These are phyloP conservation scores for Sphaerophoria taeniata DNA, from an alignment of 2,888 invertebrate genomes.

Conservation along the genomic window DNA sequence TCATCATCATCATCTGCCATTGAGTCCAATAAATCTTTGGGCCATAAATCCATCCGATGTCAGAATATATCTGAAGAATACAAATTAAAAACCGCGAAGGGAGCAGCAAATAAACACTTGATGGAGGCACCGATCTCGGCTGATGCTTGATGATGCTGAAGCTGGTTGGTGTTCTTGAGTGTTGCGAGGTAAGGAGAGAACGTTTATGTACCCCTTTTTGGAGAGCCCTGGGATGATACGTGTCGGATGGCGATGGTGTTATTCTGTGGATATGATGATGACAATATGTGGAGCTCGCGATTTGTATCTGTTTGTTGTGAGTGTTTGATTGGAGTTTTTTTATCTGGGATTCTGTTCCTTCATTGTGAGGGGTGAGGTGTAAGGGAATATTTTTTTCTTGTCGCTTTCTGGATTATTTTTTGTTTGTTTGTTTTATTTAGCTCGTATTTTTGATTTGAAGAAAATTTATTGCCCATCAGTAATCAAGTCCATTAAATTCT, in stretches of 20 bases:
- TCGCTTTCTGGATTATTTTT: constrained; percentile 30
- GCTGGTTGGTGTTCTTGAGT: not conserved
- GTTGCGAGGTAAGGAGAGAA: not conserved
- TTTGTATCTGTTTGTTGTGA: constrained; percentile 75
- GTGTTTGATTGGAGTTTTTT: constrained; percentile 71
- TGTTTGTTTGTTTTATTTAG: constrained; percentile 27
- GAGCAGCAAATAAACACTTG: constrained; percentile 71
- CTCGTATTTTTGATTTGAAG: constrained; percentile 72
- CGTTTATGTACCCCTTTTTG: constrained; percentile 15
- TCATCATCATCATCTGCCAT: constrained; percentile 71
- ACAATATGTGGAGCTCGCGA: constrained; percentile 73
- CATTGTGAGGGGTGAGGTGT: constrained; percentile 22
- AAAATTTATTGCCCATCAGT: constrained; percentile 76
- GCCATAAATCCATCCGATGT: constrained; percentile 73
- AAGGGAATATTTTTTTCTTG: constrained; percentile 18
- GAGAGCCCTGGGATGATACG: constrained; percentile 6
- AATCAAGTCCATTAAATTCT: constrained; percentile 78
- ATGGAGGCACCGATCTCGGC: constrained; percentile 57
- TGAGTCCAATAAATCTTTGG: constrained; percentile 74
- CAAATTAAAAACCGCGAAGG: constrained; percentile 69
- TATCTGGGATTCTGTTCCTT: constrained; percentile 44
- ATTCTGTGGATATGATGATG: constrained; percentile 68
- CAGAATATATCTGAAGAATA: constrained; percentile 73
- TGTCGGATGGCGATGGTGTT: constrained; percentile 18
- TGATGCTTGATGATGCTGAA: constrained; percentile 18